Evolutionary conservation across 2,888 invertebrate species (phyloP), one percentile per base, ranked within the genome.

Genomic region (Leptopilina myrica): DNA sequence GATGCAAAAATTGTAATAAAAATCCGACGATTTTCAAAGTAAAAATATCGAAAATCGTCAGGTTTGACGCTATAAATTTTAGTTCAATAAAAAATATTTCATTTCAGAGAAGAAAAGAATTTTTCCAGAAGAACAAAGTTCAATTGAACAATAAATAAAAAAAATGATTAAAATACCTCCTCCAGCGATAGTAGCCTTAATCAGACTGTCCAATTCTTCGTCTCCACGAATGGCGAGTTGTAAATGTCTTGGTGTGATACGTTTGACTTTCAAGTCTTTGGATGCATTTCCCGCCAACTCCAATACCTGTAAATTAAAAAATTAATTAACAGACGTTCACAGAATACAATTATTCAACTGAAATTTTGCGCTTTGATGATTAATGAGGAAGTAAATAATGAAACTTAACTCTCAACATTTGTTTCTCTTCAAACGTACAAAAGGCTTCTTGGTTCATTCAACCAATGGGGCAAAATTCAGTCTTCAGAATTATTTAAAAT

Each of bases 231-330:
- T 99, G 84, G 99, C 99, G 86, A 99, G 94, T 93, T 99, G 99
- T 93, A 99, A 96, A 94, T 99, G 99, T 91, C 99, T 96, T 79
- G 99, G 99, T 62, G 99, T 99, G 91, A 99, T 99, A 94, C 99
- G 97, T 93, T 99, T 99, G 88, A 99, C 99, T 93, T 99, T 99
- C 91, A 99, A 95, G 95, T 99, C 99, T 93, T 99, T 99, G 86
- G 98, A 98, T 78, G 99, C 99, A 92, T 99, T 99, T 78, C 99
- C 99, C 92, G 99, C 99, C 94, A 99, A 97, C 93, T 99, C 99
- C 90, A 99, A 93, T 5, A 99, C 99, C 98, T 99, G 88, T 5
- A 5, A 78, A 76, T 76, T 26, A 43, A 56, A 53, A 40, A 73
- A 73, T 65, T 53, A 73, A 69, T 20, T 14, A 53, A 73, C 9